A percentile compares a stretch with the other conserved stretches of the same genome.
These are phyloP conservation scores for Platanista minor DNA, from an alignment of 2,113 vertebrate genomes.

Conservation along the genomic window DNA sequence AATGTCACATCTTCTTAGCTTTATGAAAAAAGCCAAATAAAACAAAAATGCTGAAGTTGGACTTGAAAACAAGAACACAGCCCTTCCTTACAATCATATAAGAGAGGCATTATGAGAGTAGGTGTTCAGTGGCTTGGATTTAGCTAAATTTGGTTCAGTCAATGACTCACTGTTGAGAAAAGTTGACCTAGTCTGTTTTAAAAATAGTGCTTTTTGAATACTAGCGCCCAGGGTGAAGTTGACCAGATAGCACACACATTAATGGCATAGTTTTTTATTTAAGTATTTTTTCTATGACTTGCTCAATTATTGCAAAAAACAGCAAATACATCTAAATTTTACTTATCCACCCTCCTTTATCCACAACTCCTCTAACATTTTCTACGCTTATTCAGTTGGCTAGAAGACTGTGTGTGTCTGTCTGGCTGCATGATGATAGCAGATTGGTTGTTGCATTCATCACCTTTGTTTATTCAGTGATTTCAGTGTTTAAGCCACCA, in stretches of 20 bases:
- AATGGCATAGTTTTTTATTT: slow-evolving; percentile 15
- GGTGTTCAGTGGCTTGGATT: neutral
- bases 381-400: neutral
- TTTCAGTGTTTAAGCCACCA: neutral
- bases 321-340: neutral
- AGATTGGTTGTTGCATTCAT: neutral
- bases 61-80: neutral
- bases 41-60: neutral
- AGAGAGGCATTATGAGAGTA: neutral
- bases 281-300: neutral
- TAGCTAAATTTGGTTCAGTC: slow-evolving; percentile 35
- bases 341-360: neutral
- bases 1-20: neutral
- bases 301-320: neutral
- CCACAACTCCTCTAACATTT: neutral
- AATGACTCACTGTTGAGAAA: slow-evolving; percentile 51
- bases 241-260: neutral
- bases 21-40: neutral
- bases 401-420: neutral
- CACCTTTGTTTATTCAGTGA: neutral
- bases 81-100: neutral
- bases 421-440: neutral
- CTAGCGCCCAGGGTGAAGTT: neutral
- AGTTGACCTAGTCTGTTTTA: slow-evolving; percentile 38
- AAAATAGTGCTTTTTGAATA: slow-evolving; percentile 49